Evolutionary conservation across 2,113 vertebrate genomes (phyloP).

Genomic region (Arvicanthis niloticus): DNA sequence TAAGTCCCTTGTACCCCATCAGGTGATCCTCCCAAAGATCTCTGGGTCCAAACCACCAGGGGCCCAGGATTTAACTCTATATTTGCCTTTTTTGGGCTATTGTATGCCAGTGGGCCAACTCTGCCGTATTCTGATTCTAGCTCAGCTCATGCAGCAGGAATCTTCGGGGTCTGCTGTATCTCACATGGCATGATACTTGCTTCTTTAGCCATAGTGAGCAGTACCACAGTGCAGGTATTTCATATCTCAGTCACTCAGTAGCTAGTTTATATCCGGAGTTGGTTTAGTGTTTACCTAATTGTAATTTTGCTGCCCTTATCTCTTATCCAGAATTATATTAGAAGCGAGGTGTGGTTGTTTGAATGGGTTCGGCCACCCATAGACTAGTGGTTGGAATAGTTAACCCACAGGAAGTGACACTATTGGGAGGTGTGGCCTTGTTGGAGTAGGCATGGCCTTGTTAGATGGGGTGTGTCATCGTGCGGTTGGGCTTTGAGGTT

Average conservation of each 20-base stretch:
- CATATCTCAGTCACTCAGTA: fast-evolving
- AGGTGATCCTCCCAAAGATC: fast-evolving
- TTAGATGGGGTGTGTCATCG: too few species aligned
- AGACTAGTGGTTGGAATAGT: too few species aligned
- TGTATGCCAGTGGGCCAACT: background rate
- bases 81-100: background rate
- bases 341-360: background rate
- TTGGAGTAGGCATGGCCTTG: too few species aligned
- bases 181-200: fast-evolving
- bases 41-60: too few species aligned
- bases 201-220: background rate
- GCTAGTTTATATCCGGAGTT: background rate
- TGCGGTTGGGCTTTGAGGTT: too few species aligned
- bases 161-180: background rate
- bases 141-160: too few species aligned
- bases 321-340: background rate
- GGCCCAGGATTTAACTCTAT: background rate
- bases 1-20: fast-evolving
- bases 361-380: too few species aligned
- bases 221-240: fast-evolving
- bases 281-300: background rate
- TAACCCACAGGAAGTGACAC: too few species aligned
- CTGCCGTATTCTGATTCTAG: background rate
- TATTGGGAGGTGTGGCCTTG: too few species aligned
- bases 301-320: background rate